Conservation (phyloP, 2,113 vertebrate genomes). For the Sphaerodactylus townsendi region DNA sequence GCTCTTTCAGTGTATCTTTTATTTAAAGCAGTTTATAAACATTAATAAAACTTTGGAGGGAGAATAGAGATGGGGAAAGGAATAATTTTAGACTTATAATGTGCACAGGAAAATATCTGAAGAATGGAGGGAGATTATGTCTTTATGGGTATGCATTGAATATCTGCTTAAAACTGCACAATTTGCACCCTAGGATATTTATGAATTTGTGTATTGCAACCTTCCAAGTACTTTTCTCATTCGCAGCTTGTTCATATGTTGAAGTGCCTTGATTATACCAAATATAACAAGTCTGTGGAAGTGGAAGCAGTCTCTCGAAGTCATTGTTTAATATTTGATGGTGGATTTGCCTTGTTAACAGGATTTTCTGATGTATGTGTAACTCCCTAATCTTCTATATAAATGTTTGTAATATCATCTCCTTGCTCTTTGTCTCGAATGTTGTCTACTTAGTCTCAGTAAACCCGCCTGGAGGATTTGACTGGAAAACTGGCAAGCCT, state of each 20-base stretch:
- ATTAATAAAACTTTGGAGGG: slow-evolving; percentile 66
- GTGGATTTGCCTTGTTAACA: slow-evolving; percentile 53
- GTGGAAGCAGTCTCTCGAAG: slow-evolving; percentile 10
- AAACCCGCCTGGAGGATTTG: slow-evolving; percentile 52
- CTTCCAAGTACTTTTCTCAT: slow-evolving; percentile 43
- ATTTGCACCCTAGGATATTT: slow-evolving; percentile 57
- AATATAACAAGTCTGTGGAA: slow-evolving; percentile 27
- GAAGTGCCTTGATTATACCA: slow-evolving; percentile 7
- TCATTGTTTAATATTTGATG: slow-evolving; percentile 45
- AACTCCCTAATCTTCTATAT: slow-evolving; percentile 50
- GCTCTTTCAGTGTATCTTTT: slow-evolving; percentile 63
- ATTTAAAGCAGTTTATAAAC: slow-evolving; percentile 73
- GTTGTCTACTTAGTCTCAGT: slow-evolving; percentile 43
- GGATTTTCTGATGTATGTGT: slow-evolving; percentile 51
- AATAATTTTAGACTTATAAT: slow-evolving; percentile 72
- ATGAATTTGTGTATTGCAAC: slow-evolving; percentile 49
- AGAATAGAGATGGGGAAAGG: slow-evolving; percentile 60
- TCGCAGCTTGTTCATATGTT: slow-evolving; percentile 22
- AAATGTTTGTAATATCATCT: slow-evolving; percentile 34
- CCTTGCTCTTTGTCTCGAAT: slow-evolving; percentile 39
- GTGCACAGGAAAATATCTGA: slow-evolving; percentile 56
- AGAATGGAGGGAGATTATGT: slow-evolving; percentile 67
- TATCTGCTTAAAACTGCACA: slow-evolving; percentile 59
- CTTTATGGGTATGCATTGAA: slow-evolving; percentile 69
- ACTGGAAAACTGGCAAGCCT: slow-evolving; percentile 29